Evolutionary conservation across 2,113 vertebrate genomes (phyloP), one percentile per base, ranked within the genome.

Genomic region (Dolichotis patagonum): DNA sequence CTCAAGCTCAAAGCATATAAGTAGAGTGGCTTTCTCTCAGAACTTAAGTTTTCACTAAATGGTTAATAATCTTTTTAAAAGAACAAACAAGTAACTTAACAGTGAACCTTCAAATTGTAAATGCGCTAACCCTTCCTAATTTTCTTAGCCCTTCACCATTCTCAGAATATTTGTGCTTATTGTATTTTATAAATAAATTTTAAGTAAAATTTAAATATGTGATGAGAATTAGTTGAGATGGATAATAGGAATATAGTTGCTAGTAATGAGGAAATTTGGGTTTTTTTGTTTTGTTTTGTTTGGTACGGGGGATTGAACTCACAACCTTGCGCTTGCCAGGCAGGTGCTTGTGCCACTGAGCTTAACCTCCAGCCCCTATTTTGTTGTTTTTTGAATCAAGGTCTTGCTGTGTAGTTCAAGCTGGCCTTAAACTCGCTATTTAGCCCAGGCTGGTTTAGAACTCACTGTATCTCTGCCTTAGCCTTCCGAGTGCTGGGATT

Each of bases 1-100:
- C 98, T 98, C 98, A 98, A 98, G 99, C 98, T 97, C 98, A 97
- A 98, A 98, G 92, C 95, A 30, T 87, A 95, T 85, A 97, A 97
- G 97, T 96, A 97, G 97, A 97, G 75, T 97, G 94, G 96, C 89
- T 98, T 97, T 96, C 96, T 93, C 90, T 0, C 16, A 85, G 97
- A 96, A 97, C 96, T 98, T 97, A 95, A 92, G 97, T 98, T 98
- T 97, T 96, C 95, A 96, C 95, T 71, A 95, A 96, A 97, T 95
- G 69, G 88, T 94, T 98, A 98, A 97, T 97, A 98, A 94, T 5
- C 71, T 95, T 97, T 96, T 98, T 98, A 97, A 97, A 98, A 97
- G 98, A 98, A 97, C 85, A 96, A 97, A 86, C 82, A 80, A 56
- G 88, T 98, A 93, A 97, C 93, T 98, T 97, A 97, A 96, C 80